These are phyloP conservation scores for Ernsta delagoae DNA, from an alignment of 2,888 invertebrate genomes.

Conservation along the genomic window DNA sequence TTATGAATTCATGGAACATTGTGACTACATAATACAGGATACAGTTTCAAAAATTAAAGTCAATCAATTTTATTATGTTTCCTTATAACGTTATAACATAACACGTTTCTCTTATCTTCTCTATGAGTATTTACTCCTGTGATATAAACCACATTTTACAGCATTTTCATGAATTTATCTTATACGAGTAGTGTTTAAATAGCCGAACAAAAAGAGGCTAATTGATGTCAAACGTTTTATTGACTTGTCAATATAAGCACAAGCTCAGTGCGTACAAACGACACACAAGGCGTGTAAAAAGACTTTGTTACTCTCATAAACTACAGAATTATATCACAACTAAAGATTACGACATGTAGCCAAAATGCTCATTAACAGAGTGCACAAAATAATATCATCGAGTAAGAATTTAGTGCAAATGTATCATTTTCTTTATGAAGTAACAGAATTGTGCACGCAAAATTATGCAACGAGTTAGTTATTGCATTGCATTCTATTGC, in stretches of 20 bases:
- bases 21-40: background rate
- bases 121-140: too few relatives aligned
- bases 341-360: too few relatives aligned
- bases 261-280: background rate
- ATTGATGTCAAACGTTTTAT: slow-evolving; percentile 13
- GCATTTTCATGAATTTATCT: background rate
- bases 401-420: slow-evolving; percentile 1
- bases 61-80: too few relatives aligned
- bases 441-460: background rate
- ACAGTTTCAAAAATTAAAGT: background rate
- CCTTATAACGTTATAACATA: too few relatives aligned
- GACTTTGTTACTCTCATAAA: background rate
- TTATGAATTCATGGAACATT: background rate
- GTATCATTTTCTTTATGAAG: background rate
- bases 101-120: too few relatives aligned
- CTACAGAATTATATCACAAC: background rate
- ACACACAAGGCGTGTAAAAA: background rate
- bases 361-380: background rate
- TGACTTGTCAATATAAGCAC: background rate
- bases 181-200: background rate
- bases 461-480: slow-evolving; percentile 6
- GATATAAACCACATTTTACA: too few relatives aligned
- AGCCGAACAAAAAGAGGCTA: background rate
- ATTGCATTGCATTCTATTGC: background rate
- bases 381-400: background rate